Evolutionary conservation across 2,113 vertebrate genomes (phyloP).

Genomic region (Petromus typicus): DNA sequence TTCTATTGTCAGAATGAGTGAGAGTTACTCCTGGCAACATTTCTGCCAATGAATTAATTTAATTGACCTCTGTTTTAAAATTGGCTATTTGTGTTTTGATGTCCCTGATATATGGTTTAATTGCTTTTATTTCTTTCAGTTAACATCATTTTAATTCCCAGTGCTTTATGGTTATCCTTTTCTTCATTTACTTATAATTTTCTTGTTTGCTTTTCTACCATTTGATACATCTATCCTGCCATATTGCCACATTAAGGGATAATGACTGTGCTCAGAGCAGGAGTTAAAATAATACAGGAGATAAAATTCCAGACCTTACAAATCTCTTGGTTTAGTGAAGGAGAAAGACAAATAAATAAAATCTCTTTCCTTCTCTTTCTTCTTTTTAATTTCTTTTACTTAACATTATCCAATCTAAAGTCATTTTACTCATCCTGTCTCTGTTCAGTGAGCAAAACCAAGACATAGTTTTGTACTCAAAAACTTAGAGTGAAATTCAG

Average conservation of each 20-base stretch:
- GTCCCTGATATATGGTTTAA: not conserved
- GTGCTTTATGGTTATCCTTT: not conserved
- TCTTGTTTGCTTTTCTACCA: not conserved
- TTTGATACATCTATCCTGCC: not conserved
- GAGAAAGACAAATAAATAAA: conserved; percentile 35
- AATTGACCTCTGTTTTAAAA: not conserved
- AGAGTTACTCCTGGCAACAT: not conserved
- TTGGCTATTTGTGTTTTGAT: not conserved
- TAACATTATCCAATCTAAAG: not conserved
- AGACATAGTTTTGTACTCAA: not conserved
- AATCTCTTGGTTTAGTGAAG: not conserved
- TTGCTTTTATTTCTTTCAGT: conserved; percentile 2
- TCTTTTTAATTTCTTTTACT: conserved; percentile 18
- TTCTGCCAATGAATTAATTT: not conserved
- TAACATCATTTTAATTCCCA: not conserved
- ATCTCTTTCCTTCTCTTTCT: not conserved
- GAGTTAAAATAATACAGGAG: not conserved
- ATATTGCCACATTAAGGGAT: not conserved
- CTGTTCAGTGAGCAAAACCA: conserved; percentile 20
- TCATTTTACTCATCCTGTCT: not conserved
- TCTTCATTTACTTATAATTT: not conserved
- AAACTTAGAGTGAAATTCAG: conserved; percentile 17
- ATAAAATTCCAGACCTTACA: not conserved
- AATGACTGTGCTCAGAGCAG: not conserved
- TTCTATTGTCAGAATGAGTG: not conserved